These are phyloP conservation scores for Pherbina coryleti DNA, from an alignment of 2,888 invertebrate genomes.

Conservation along the genomic window DNA sequence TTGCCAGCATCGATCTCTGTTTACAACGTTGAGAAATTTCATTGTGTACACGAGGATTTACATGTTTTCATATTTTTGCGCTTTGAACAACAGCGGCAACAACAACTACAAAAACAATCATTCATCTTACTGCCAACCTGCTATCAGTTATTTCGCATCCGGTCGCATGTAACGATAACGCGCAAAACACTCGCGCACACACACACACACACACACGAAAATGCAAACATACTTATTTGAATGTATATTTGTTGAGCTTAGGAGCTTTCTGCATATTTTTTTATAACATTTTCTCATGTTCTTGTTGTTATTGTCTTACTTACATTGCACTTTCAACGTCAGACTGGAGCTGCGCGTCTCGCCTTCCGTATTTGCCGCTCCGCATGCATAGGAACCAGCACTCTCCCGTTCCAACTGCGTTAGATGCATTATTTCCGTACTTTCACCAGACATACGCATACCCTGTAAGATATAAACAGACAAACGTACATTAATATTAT, in stretches of 20 bases:
- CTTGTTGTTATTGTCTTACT: slow-evolving; percentile 69
- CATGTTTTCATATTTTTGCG: slow-evolving; percentile 2
- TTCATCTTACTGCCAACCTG: slow-evolving; percentile 14
- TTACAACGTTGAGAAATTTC: background rate
- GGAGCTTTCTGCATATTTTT: background rate
- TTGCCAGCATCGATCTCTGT: background rate
- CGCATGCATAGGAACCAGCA: slow-evolving; percentile 84
- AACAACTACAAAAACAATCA: background rate
- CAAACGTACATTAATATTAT: slow-evolving; percentile 1
- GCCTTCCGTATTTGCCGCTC: slow-evolving; percentile 84
- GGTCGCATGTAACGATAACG: background rate
- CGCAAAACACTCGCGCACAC: background rate
- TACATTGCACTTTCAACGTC: slow-evolving; percentile 82
- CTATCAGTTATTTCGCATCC: background rate
- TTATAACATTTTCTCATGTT: background rate
- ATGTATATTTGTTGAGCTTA: background rate
- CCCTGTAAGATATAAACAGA: slow-evolving; percentile 59
- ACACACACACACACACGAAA: too few relatives aligned
- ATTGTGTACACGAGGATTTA: slow-evolving; percentile 8
- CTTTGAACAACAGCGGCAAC: background rate
- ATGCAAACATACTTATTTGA: too few relatives aligned
- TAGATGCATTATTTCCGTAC: slow-evolving; percentile 74
- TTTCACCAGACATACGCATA: slow-evolving; percentile 70
- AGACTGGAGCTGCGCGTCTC: slow-evolving; percentile 83
- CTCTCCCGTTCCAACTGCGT: slow-evolving; percentile 78